These are phyloP conservation scores for Catamblyrhynchus diadema DNA, from an alignment of 2,797 vertebrate species.

Conservation along the genomic window DNA sequence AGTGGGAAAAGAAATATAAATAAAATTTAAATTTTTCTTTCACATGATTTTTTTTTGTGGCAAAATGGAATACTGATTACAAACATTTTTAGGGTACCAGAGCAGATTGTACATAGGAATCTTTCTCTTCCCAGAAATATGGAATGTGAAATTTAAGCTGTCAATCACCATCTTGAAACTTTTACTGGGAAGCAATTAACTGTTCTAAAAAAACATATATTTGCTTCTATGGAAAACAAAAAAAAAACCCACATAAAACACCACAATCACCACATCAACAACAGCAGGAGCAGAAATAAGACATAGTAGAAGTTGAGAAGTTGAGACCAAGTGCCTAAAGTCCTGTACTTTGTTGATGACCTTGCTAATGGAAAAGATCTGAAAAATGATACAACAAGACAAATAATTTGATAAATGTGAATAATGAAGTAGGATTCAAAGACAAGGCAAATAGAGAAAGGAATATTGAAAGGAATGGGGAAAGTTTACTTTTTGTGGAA, in stretches of 20 bases:
- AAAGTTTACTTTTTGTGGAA: neutral
- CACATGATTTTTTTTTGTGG: neutral
- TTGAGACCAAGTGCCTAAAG: neutral
- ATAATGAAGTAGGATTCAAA: neutral
- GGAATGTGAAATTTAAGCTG: neutral
- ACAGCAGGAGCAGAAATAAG: neutral
- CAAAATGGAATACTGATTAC: neutral
- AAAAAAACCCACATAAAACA: fast-evolving
- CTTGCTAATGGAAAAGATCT: neutral
- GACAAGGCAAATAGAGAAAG: neutral
- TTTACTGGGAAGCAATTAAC: neutral
- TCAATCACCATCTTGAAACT: neutral
- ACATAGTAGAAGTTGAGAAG: neutral
- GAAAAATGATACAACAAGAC: neutral
- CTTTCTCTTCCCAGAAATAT: neutral
- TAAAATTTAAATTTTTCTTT: neutral
- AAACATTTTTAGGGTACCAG: neutral
- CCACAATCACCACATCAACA: neutral
- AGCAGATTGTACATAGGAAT: neutral
- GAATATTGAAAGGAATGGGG: neutral
- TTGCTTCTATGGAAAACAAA: fast-evolving
- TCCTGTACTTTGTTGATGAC: neutral
- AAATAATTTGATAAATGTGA: neutral
- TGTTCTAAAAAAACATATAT: neutral
- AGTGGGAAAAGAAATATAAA: neutral